phyloP scores from a whole-genome alignment of 2,113 vertebrate genomes.

The Burhinus bistriatus region DNA sequence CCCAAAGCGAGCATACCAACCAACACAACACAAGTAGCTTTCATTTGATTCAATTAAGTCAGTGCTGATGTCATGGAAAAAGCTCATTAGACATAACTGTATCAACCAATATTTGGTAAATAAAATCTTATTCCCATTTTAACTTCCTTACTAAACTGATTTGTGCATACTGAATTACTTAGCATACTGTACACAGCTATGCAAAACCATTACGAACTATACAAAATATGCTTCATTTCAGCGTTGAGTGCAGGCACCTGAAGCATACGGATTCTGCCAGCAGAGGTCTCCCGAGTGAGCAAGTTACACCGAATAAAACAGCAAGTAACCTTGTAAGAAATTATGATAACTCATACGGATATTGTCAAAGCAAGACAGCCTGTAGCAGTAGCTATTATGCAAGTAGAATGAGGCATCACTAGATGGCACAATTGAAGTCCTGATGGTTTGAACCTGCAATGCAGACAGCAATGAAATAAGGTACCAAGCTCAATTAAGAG shows the following conservation, averaged over 20 bases:
- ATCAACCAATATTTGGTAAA: background rate
- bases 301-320: background rate
- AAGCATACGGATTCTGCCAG: background rate
- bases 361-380: background rate
- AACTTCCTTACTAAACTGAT: background rate
- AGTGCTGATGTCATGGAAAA: background rate
- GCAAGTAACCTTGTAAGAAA: background rate
- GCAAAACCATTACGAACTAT: background rate
- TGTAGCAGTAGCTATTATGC: background rate
- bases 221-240: background rate
- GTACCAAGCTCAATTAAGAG: background rate
- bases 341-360: fast-evolving
- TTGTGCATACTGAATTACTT: background rate
- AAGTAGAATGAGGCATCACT: background rate
- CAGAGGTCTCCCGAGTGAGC: background rate
- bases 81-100: background rate
- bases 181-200: background rate
- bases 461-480: background rate
- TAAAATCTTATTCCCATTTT: background rate
- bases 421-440: background rate
- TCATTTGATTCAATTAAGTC: background rate
- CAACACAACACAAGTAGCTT: background rate
- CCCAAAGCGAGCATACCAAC: background rate
- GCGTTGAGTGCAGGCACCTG: background rate
- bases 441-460: background rate